These are phyloP conservation scores for Pagetopsis macropterus DNA, from an alignment of 2,797 vertebrate genomes.

Conservation along the genomic window DNA sequence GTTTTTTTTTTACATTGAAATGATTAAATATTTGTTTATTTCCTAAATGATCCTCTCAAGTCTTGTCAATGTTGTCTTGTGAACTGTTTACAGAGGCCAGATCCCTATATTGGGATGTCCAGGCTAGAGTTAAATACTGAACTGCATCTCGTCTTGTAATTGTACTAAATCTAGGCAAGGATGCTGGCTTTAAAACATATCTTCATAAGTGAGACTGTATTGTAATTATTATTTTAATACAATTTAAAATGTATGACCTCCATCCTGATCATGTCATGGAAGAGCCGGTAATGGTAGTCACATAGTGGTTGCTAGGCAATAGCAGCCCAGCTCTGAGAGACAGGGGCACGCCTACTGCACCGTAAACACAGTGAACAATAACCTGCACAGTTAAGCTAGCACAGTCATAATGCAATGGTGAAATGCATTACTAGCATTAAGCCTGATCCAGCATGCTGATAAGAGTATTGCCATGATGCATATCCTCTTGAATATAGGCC, in stretches of 20 bases:
- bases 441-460: slow-evolving; percentile 13
- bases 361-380: slow-evolving; percentile 66
- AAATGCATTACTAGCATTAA: slow-evolving; percentile 9
- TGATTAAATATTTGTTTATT: not conserved
- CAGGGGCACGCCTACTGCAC: slow-evolving; percentile 75
- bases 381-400: slow-evolving; percentile 27
- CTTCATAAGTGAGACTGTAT: accelerated
- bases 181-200: not conserved
- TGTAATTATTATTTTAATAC: not conserved
- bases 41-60: not conserved
- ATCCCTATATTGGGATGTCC: not conserved
- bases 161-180: not conserved
- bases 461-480: slow-evolving; percentile 4
- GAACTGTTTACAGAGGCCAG: not conserved
- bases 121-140: not conserved
- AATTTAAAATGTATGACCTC: slow-evolving; percentile 4
- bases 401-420: slow-evolving; percentile 14
- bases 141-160: not conserved
- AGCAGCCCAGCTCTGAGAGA: slow-evolving; percentile 62
- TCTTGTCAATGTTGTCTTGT: not conserved
- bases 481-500: slow-evolving; percentile 26
- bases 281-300: slow-evolving; percentile 34
- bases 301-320: slow-evolving; percentile 74
- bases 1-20: not conserved
- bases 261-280: slow-evolving; percentile 13